A percentile compares a stretch with the other conserved stretches of the same genome.
These are phyloP conservation scores for Phrynocephalus vlangalii DNA, from an alignment of 2,797 vertebrate genomes.

Conservation along the genomic window DNA sequence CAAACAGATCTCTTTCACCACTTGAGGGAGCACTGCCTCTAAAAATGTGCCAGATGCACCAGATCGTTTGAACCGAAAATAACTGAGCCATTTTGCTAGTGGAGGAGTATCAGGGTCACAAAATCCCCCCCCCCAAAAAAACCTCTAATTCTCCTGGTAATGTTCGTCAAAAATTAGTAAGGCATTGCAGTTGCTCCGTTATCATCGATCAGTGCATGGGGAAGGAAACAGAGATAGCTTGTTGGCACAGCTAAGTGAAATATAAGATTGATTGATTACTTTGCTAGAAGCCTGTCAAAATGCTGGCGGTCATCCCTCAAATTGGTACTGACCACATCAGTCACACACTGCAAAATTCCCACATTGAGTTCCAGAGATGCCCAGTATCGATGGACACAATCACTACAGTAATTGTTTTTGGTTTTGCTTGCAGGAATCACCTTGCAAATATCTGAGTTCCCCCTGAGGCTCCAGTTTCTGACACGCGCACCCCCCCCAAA, in stretches of 20 bases:
- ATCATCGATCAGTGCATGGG: too few species aligned
- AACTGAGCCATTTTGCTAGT: too few species aligned
- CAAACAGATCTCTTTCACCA: too few species aligned
- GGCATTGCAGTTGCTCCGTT: too few species aligned
- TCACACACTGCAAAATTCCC: neutral
- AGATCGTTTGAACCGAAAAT: too few species aligned
- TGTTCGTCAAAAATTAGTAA: neutral
- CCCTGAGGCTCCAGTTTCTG: neutral
- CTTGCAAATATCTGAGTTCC: neutral
- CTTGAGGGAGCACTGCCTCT: too few species aligned
- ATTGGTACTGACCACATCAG: neutral
- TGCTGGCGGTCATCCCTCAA: neutral
- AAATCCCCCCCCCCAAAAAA: too few species aligned
- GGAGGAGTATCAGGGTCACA: too few species aligned
- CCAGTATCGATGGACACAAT: neutral
- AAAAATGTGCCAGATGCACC: too few species aligned
- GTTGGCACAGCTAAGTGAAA: neutral
- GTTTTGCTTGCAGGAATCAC: neutral
- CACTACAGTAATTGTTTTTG: neutral
- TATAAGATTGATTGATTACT: neutral
- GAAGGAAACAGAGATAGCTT: neutral
- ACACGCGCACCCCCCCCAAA: too few species aligned
- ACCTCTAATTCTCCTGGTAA: neutral
- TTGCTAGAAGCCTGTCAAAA: neutral
- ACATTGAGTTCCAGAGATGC: neutral